Evolutionary conservation across 2,797 vertebrate genomes (phyloP), one percentile per base, ranked within the genome.

Genomic region (Sebastes hopkinsi): DNA sequence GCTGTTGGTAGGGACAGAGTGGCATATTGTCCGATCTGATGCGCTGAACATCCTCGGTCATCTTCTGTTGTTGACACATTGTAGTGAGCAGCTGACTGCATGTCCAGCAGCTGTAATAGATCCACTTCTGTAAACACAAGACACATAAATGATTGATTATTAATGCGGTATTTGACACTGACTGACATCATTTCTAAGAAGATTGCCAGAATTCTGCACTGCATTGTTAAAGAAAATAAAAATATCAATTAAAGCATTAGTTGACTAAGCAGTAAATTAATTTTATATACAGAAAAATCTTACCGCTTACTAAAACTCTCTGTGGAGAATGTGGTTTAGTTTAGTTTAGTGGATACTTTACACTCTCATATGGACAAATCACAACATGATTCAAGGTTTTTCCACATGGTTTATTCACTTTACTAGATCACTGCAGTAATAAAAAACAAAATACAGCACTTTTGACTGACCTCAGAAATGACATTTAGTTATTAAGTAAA

Each of bases 11-110:
- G 70, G 36, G 60, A 46, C 22, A 82, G 59, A 2, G 83, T 77
- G n/a, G 86, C 61, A 12, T 85, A 77, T 46, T 87, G 67, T 73
- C 78, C 82, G 42, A 79, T 85, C 64, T 85, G 67, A 68, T 69
- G 85, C 42, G 80, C 80, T 12, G 67, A 16, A 46, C 81, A 64
- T 55, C 83, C 75, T 68, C 9, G 10, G 8, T 71, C 80, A 46
- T 85, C 83, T 29, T 77, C 42, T 61, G 65, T 67, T 34, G 23
- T 20, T 32, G 83, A 87, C 14, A 88, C 69, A n/a, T 78, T 89
- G 71, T 77, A 81, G 42, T 83, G 75, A 56, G 59, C 7, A 16
- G 34, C 27, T 25, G 78, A 81, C 46, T 65, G 65, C 75, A 85
- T 23, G 38, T 85, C 60, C 79, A 89, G 36, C 22, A 82, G 34